These are phyloP conservation scores for Euglossa dilemma DNA, from an alignment of 1,140 invertebrate species.

Conservation along the genomic window DNA sequence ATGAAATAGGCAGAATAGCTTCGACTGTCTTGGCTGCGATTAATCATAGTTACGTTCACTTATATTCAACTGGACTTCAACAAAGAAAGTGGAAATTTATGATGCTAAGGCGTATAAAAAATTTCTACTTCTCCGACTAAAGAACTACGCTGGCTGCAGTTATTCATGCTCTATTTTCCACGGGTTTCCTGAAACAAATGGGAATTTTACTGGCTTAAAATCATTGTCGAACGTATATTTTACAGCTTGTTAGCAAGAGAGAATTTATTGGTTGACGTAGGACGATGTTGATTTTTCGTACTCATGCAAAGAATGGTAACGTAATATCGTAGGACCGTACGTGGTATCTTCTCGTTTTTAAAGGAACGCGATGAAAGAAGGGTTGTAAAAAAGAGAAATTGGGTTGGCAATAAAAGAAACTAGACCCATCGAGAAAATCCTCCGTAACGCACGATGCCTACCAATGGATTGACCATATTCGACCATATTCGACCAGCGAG, in stretches of 20 bases:
- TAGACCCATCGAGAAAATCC: too few species aligned
- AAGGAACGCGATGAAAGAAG: too few species aligned
- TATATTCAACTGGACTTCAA: not conserved
- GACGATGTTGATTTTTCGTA: not conserved
- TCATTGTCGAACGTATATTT: not conserved
- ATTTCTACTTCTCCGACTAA: not conserved
- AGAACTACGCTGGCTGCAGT: not conserved
- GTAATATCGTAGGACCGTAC: too few species aligned
- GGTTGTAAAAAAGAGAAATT: too few species aligned
- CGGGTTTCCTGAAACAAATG: not conserved
- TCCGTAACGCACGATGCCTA: too few species aligned
- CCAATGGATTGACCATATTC: too few species aligned
- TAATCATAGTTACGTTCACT: not conserved
- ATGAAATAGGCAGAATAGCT: not conserved
- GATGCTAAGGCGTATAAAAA: not conserved
- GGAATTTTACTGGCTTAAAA: not conserved
- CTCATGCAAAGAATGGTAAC: too few species aligned
- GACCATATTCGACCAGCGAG: too few species aligned
- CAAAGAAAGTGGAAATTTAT: not conserved
- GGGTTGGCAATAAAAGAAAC: too few species aligned
- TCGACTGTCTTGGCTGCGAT: not conserved
- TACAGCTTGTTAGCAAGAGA: not conserved
- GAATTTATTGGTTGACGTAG: not conserved
- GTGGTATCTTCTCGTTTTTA: too few species aligned
- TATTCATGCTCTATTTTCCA: not conserved